Evolutionary conservation across 1,140 invertebrate species (phyloP), one percentile per base, ranked within the genome.

Genomic region (Scaptomyza hsui): DNA sequence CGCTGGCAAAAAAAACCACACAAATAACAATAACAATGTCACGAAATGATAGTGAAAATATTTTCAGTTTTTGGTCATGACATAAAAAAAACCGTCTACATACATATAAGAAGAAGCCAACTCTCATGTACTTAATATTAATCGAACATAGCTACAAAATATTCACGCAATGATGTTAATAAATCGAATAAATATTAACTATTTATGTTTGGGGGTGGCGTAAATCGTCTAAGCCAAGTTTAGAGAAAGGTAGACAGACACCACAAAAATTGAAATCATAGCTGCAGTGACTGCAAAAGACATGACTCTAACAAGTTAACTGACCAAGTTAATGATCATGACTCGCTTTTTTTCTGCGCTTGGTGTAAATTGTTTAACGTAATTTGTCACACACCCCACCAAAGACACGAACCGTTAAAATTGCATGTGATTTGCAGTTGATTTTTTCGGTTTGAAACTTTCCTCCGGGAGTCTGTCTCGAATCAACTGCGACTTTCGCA

Each of bases 11-110:
- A 72, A 72, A 67, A 59, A 49, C 45, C 67, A 69, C 67, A 42
- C 45, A 47, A 73, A 51, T 70, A 76, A 81, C 72, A 81, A 81
- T 82, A 83, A 83, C 75, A 83, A 78, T 86, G 62, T 51, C 69
- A 72, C 82, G 62, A 88, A 83, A 88, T 86, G 81, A 88, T 86
- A 86, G 81, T 86, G 81, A 86, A 86, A 86, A 86, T 88, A 78
- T 76, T 81, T 76, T 73, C 51, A 56, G 64, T 63, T 85, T 83
- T 86, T 86, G 77, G 81, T 88, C 77, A 88, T 86, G 81, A 79
- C 80, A 85, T 85, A 70, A 80, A 83, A 75, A 82, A 75, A 51
- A 57, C n/a, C 29, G 52, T 35, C 44, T 72, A 55, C 48, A 63
- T 51, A 73, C 59, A 56, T 48, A 56, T 47, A 63, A 37, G 65